Base-by-base conservation (phyloP, 1,140 invertebrate species). In the Ceratina australensis region DNA sequence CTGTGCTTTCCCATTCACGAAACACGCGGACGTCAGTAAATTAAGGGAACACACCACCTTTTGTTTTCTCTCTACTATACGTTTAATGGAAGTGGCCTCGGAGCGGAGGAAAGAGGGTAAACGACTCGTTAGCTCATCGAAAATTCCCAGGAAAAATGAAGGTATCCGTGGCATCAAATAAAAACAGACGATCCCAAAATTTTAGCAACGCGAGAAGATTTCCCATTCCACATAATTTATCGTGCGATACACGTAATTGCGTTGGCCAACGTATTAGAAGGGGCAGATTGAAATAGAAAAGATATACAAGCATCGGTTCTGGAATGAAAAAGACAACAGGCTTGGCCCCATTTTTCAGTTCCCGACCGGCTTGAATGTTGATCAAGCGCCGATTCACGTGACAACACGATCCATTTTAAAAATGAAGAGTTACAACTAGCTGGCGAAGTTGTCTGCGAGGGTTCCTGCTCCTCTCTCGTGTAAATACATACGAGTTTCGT, bases 361-460 rank as follows among this genome's bases (percentile, higher is more conserved):
- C 10, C 33, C 33, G 10, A 8, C 33, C 5, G 5, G 33, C 3
- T 42, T 42, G 33, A 42, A 42, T 42, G 59, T 22, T n/a, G 59
- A 72, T 77, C 67, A 26, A 61, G 4, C 18, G 50, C 20, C 15
- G 60, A 33, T n/a, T 12, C 26, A 4, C 20, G 13, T 42, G 42
- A 3, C 8, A 49, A 65, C 33, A 24, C 73, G 64, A 60, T 75
- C 54, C 42, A 68, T 75, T 75, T 50, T 24, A 75, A 75, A 75
- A 75, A 68, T 60, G 54, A 67, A 74, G 52, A 75, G 64, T 68
- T 59, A 75, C 73, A 60, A 52, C 13, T n/a, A 3, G 15, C 5
- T 15, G 52, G n/a, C 52, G 52, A 10, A 13, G 26, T 10, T 10
- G 16, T 10, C 4, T 16, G 22, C 0, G 33, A 42, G 33, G 2